phyloP scores from a whole-genome alignment of 2,113 vertebrate genomes.

The Toxotes chatareus region DNA sequence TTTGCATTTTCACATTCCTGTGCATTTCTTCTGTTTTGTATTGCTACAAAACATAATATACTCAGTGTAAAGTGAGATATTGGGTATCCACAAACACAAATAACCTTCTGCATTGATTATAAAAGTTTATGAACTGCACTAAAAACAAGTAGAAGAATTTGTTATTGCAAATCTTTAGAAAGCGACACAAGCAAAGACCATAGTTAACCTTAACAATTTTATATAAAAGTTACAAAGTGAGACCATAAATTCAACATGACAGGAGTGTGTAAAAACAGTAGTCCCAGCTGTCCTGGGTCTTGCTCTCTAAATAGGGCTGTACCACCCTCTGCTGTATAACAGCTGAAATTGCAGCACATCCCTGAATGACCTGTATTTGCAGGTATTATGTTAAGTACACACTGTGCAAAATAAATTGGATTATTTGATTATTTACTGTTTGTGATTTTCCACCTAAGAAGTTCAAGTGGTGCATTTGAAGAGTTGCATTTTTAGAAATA shows the following conservation, averaged over 20 bases:
- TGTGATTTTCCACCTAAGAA: not conserved
- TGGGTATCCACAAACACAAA: not conserved
- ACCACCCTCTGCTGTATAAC: slow-evolving; percentile 60
- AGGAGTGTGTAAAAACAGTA: not conserved
- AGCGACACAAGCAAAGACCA: not conserved
- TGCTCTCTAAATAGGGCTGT: not conserved
- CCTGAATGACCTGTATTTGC: not conserved
- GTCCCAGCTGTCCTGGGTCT: not conserved
- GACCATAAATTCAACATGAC: not conserved
- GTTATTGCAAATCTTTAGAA: not conserved
- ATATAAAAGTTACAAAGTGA: not conserved
- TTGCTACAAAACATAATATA: not conserved
- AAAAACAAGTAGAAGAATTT: not conserved
- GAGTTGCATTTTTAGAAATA: not conserved
- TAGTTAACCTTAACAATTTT: not conserved
- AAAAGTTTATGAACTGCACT: not conserved
- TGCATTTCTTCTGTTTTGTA: fast-evolving
- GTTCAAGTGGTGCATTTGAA: not conserved
- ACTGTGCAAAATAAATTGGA: not conserved
- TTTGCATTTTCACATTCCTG: not conserved
- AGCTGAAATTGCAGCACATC: slow-evolving; percentile 6
- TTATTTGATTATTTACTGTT: not conserved
- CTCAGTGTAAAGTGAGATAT: not conserved
- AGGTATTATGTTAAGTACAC: not conserved
- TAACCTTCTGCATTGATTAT: not conserved